A percentile compares a stretch with the other conserved stretches of the same genome.
These are phyloP conservation scores for Sinocyclocheilus rhinocerous DNA, from an alignment of 2,113 vertebrate genomes.

Conservation along the genomic window DNA sequence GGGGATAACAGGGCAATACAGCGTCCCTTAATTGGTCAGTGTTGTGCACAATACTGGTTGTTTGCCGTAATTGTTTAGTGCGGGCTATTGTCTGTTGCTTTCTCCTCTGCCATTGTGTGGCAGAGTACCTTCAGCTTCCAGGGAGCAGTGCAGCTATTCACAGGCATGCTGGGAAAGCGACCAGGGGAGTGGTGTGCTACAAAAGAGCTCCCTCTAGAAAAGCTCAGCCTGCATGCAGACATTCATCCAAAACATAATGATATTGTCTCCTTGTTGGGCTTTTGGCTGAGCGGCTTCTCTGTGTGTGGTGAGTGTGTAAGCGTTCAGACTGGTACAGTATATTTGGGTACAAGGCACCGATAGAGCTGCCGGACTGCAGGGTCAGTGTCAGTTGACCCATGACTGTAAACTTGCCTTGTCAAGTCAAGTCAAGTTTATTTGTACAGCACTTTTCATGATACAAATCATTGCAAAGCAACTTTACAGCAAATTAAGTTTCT, in stretches of 20 bases:
- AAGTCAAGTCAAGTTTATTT: too few relatives aligned
- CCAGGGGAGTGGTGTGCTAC: conserved; percentile 60
- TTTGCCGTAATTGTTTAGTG: conserved; percentile 66
- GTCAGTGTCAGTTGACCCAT: background rate
- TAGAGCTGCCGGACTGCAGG: background rate
- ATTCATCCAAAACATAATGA: conserved; percentile 71
- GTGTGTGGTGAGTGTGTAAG: conserved; percentile 54
- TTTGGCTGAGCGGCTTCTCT: conserved; percentile 54
- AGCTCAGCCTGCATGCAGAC: conserved; percentile 62
- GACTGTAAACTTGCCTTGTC: background rate
- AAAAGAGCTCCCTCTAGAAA: conserved; percentile 68
- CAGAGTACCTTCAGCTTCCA: conserved; percentile 62
- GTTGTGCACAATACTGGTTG: conserved; percentile 59
- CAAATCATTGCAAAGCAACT: too few relatives aligned
- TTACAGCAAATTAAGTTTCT: too few relatives aligned
- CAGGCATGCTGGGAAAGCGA: conserved; percentile 68
- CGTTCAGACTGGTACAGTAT: conserved; percentile 40
- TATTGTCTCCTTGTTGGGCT: conserved; percentile 67
- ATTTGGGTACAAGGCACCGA: conserved; percentile 1
- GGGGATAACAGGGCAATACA: conserved; percentile 12
- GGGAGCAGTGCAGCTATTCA: conserved; percentile 69
- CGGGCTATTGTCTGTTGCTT: conserved; percentile 67
- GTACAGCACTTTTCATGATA: too few relatives aligned
- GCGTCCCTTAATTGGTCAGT: conserved; percentile 45
- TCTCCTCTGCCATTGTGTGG: conserved; percentile 66